These are phyloP conservation scores for Pagetopsis macropterus DNA, from an alignment of 2,797 vertebrate species.

Conservation along the genomic window DNA sequence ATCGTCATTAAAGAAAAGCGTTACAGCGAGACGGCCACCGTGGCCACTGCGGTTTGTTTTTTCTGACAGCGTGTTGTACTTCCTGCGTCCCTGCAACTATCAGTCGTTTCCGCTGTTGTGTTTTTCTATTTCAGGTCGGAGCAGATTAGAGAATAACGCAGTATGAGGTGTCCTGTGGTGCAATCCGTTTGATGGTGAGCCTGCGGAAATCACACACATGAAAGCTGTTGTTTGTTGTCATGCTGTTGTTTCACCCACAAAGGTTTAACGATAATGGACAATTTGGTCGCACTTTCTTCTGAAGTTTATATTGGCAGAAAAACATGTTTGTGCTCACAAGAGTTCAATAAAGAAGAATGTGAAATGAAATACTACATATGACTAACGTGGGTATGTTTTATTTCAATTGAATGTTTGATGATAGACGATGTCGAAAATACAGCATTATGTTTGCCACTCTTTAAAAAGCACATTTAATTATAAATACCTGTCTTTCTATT, in stretches of 20 bases:
- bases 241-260: conserved; percentile 31
- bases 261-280: conserved; percentile 47
- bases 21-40: conserved; percentile 34
- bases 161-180: conserved; percentile 42
- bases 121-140: conserved; percentile 56
- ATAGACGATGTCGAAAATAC: neutral
- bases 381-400: neutral
- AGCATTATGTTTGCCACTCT: neutral
- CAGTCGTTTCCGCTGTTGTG: conserved; percentile 30
- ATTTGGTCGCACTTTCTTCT: conserved; percentile 22
- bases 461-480: neutral
- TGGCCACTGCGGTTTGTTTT: conserved; percentile 25
- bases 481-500: neutral
- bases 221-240: conserved; percentile 42
- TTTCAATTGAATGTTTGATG: neutral
- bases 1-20: conserved; percentile 52
- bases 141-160: conserved; percentile 54
- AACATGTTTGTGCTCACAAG: neutral
- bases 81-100: conserved; percentile 25
- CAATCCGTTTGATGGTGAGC: conserved; percentile 61
- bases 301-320: conserved; percentile 10
- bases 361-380: neutral
- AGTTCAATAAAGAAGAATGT: neutral
- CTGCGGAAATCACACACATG: conserved; percentile 41
- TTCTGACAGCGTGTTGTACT: conserved; percentile 17